Evolutionary conservation across 2,113 vertebrate genomes (phyloP), one percentile per base, ranked within the genome.

Genomic region (Seriola aureovittata): DNA sequence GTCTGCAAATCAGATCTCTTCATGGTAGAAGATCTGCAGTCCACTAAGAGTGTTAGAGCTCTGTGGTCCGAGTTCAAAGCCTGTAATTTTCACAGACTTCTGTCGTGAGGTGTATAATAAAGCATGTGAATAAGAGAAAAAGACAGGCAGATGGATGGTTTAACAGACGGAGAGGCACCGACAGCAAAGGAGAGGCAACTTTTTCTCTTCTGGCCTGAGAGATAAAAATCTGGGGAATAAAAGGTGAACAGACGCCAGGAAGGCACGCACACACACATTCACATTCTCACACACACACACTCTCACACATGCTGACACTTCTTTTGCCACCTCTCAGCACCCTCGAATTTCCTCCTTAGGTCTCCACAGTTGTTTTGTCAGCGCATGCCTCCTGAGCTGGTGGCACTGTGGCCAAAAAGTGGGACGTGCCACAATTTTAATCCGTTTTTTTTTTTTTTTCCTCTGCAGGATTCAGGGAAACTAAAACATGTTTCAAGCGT

Each of bases 1-100:
- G 44, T 62, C 63, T 79, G 36, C 55, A 85, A 85, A 71, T 62
- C 78, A 75, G 80, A 86, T 78, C 42, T 86, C 85, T 81, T 85
- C 38, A 80, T 82, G 81, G 66, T 40, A 74, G 40, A 59, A 72
- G 50, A 80, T 80, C 73, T 84, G 63, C 62, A 65, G 46, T 74
- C 50, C 50, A 19, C 57, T 44, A 48, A 42, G 75, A 67, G 58
- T 3, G 66, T 69, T 64, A 38, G 40, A 75, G 57, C 64, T 85
- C 69, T 75, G 25, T 25, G 55, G 77, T 83, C 65, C 42, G 42
- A 32, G 57, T 75, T 66, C 60, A 82, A 74, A 81, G 60, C 48
- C 55, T 50, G 34, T 29, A 46, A 63, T 69, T 71, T 82, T 65
- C 70, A 46, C 57, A 38, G 59, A 71, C 44, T 58, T 74, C 48